Percentiles rank a stretch among this genome's conserved stretches.
Evolutionary conservation across 2,888 invertebrate genomes (phyloP).

Genomic region (Erebia aethiops): DNA sequence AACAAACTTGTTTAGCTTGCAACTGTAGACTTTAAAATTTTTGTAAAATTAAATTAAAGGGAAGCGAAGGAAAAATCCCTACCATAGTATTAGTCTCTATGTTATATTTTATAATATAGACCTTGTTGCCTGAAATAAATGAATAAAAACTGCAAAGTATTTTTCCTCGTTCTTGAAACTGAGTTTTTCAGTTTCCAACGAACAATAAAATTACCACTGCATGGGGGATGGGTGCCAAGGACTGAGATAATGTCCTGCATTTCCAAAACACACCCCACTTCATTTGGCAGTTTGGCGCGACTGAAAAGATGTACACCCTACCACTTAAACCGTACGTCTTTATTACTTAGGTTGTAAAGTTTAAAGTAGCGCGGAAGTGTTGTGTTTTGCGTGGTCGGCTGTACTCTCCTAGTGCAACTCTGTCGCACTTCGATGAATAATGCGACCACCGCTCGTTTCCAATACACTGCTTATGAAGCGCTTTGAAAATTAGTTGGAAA

Average conservation of each 20-base stretch:
- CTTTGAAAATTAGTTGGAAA: conserved; percentile 7
- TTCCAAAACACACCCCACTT: conserved; percentile 35
- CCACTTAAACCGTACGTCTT: neutral
- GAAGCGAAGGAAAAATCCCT: no score
- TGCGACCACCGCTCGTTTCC: conserved; percentile 31
- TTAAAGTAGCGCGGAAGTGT: conserved; percentile 13
- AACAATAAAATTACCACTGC: conserved; percentile 30
- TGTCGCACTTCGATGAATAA: conserved; percentile 41
- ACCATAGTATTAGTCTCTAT: no score
- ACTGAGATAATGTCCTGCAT: conserved; percentile 31
- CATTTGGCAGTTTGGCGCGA: conserved; percentile 36
- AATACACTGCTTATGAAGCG: conserved; percentile 23
- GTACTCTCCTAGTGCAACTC: conserved; percentile 31
- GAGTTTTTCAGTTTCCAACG: conserved; percentile 15
- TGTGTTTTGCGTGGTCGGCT: neutral
- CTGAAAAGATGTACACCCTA: conserved; percentile 10
- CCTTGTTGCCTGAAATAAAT: no score
- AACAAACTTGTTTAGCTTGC: no score
- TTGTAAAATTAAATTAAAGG: no score
- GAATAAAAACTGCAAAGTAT: no score
- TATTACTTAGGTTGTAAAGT: conserved; percentile 12
- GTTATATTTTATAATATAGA: no score
- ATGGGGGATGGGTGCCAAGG: conserved; percentile 27
- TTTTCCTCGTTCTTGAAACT: conserved; percentile 8
- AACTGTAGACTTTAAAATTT: no score